Percentiles rank a stretch among this genome's conserved stretches.
Conservation (phyloP, 2,888 invertebrate genomes). For the Gibbula magus region DNA sequence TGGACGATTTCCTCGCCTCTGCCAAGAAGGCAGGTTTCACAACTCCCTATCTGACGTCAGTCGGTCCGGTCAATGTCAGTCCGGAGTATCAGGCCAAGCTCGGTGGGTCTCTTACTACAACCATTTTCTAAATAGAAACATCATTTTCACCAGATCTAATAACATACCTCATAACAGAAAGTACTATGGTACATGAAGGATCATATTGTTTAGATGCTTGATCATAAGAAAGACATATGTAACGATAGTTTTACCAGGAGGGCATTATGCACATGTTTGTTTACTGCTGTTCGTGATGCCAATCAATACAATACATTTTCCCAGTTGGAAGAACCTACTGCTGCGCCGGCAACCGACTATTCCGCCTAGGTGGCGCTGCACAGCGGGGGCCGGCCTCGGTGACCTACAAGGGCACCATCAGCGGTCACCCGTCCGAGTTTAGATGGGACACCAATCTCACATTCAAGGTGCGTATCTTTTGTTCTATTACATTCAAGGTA, state of each 20-base stretch:
- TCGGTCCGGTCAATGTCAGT: slow-evolving; percentile 28
- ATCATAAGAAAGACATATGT: too few species aligned
- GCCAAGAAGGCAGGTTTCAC: slow-evolving; percentile 31
- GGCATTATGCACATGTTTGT: too few species aligned
- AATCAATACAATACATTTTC: too few species aligned
- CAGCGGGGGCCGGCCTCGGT: not conserved
- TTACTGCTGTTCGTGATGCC: too few species aligned
- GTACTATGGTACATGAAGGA: too few species aligned
- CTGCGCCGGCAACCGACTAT: not conserved
- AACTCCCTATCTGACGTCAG: slow-evolving; percentile 29
- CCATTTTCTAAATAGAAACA: too few species aligned
- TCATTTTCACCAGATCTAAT: too few species aligned
- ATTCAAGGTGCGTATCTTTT: not conserved
- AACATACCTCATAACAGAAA: too few species aligned
- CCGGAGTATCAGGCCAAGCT: slow-evolving; percentile 13
- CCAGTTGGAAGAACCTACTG: not conserved
- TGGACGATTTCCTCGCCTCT: slow-evolving; percentile 21
- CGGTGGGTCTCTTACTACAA: not conserved
- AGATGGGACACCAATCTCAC: not conserved
- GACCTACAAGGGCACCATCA: slow-evolving; percentile 10
- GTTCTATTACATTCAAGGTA: too few species aligned
- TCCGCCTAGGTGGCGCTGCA: not conserved
- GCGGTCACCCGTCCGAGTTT: not conserved
- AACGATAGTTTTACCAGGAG: too few species aligned
- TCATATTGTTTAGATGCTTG: too few species aligned